Evolutionary conservation across 2,113 vertebrate species (phyloP), one percentile per base, ranked within the genome.

Genomic region (Emydura subglobosa): DNA sequence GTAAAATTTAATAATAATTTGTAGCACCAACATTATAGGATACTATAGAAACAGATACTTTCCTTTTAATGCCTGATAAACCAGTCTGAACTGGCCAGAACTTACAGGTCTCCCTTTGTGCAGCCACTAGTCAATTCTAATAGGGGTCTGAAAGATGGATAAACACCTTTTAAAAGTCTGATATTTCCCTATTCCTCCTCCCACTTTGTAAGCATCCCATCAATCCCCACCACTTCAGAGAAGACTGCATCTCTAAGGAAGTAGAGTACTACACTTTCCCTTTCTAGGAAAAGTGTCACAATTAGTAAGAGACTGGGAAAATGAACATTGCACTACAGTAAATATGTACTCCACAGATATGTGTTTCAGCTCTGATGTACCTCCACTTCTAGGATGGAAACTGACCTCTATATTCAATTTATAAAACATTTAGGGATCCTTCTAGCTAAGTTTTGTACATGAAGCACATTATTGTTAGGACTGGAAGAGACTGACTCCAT

Each of bases 391-490:
- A 61, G 76, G 57, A 78, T 74, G 84, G 51, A 55, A 90, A 39
- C 3, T 0, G 0, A 86, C 27, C 50, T 92, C 39, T 83, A 47
- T 57, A 59, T 51, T 92, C 55, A 4, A 42, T 50, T 87, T 11
- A 27, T 79, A 53, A 49, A 81, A n/a, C 7, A 31, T 42, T 34
- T 89, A 82, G 1, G 16, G 25, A 51, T 54, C 31, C 50, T 85
- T 95, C 51, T 31, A 86, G 44, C 80, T 87, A 90, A 85, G 9
- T 47, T 22, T 72, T 72, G n/a, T 10, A 72, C 19, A 39, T 39
- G 17, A 44, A 78, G 9, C 6, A 89, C 68, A 59, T 55, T 90
- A 83, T 83, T 76, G 16, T 90, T 79, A 88, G 51, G 74, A 93
- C 25, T 12, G 1, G 6, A 90, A 1, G 55, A 95, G 61, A 10